Evolutionary conservation across 1,140 invertebrate species (phyloP).

Genomic region (Zaprionus taronus): DNA sequence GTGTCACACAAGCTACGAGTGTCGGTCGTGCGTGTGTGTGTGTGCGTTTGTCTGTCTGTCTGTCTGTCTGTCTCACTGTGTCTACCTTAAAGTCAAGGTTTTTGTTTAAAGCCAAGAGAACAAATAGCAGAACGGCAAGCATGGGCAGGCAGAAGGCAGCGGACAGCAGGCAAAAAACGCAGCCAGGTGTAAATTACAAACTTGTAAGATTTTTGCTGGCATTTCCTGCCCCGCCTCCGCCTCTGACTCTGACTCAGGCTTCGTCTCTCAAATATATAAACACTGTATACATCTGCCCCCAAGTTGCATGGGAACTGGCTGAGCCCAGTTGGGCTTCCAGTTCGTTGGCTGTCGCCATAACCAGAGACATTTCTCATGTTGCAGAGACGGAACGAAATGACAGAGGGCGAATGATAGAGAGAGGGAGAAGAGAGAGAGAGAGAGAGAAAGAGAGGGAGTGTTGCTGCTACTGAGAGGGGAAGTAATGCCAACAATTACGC

Average conservation of each 20-base stretch:
- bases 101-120: slow-evolving; percentile 42
- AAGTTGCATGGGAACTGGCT: slow-evolving; percentile 9
- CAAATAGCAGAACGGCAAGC: slow-evolving; percentile 5
- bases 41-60: neutral
- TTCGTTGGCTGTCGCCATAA: slow-evolving; percentile 30
- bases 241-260: neutral
- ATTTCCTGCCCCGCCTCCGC: slow-evolving; percentile 53
- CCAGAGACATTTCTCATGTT: slow-evolving; percentile 26
- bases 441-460: slow-evolving; percentile 6
- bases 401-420: neutral
- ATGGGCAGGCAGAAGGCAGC: slow-evolving; percentile 11
- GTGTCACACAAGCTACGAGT: neutral
- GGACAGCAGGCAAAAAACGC: slow-evolving; percentile 36
- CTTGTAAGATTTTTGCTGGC: slow-evolving; percentile 68
- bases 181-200: slow-evolving; percentile 82
- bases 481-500: slow-evolving; percentile 82
- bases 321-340: slow-evolving; percentile 24
- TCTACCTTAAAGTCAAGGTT: slow-evolving; percentile 36
- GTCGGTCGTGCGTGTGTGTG: neutral
- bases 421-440: neutral
- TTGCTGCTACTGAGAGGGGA: slow-evolving; percentile 14
- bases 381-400: slow-evolving; percentile 1
- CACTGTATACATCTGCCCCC: slow-evolving; percentile 13
- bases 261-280: neutral
- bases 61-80: neutral